phyloP scores from a whole-genome alignment of 2,888 invertebrate species.

The Craniophora ligustri region DNA sequence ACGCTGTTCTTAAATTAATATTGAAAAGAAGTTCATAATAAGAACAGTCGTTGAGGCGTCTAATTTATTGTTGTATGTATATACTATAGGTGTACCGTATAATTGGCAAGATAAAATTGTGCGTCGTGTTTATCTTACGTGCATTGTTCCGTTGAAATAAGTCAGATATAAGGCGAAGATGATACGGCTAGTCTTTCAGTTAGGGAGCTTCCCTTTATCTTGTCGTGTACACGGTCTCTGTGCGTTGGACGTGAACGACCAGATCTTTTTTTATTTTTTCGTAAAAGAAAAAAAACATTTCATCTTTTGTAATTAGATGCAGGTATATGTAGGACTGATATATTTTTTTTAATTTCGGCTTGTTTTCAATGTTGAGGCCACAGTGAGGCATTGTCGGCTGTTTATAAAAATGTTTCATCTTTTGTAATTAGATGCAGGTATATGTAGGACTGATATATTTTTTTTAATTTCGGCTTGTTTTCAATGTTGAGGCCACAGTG shows the following conservation, averaged over 20 bases:
- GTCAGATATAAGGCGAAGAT: conserved; percentile 34
- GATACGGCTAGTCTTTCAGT: conserved; percentile 27
- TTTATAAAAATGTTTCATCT: conserved; percentile 11
- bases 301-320: conserved; percentile 30
- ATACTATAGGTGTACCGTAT: neutral
- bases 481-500: conserved; percentile 8
- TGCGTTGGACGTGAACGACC: conserved; percentile 37
- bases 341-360: conserved; percentile 6
- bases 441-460: neutral
- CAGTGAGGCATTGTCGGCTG: conserved; percentile 2
- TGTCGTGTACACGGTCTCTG: conserved; percentile 51
- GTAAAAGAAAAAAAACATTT: conserved; percentile 15
- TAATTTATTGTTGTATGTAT: neutral
- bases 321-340: neutral
- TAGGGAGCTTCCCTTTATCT: conserved; percentile 43
- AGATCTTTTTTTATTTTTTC: conserved; percentile 47
- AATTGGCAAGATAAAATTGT: conserved; percentile 28
- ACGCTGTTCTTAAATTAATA: too few relatives aligned
- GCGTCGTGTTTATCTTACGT: conserved; percentile 23
- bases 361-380: conserved; percentile 9
- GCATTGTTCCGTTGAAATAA: conserved; percentile 35
- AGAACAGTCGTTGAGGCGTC: neutral
- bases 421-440: conserved; percentile 29
- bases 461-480: conserved; percentile 9
- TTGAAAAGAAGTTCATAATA: too few relatives aligned